Evolutionary conservation across 2,797 vertebrate genomes (phyloP), one percentile per base, ranked within the genome.

Genomic region (Synanceia verrucosa): DNA sequence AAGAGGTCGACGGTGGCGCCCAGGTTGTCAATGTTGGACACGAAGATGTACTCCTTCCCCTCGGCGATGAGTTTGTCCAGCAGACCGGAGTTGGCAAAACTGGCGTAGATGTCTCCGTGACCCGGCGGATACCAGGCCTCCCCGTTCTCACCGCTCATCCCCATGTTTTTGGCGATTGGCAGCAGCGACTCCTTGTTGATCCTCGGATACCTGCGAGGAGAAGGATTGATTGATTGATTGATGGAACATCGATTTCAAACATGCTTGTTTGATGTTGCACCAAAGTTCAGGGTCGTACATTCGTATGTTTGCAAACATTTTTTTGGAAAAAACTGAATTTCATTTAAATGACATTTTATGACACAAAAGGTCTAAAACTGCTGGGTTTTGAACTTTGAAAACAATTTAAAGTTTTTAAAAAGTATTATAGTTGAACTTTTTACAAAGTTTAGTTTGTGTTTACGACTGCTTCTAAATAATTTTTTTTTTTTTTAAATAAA

Each of bases 11-110:
- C 97, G 0, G 97, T 99, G 86, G 97, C 97, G 18, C 97, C 97
- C 92, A 99, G 93, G 88, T 99, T 99, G 89, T 99, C 97, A 73
- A 99, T 99, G 91, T 99, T 99, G 87, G 97, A 99, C 78, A 99
- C 96, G 72, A 99, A 99, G 92, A 99, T 96, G 88, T 98, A 99
- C 74, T 98, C 97, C 86, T 97, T 98, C 36, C 97, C 96, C 70
- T 99, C 94, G 6, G 78, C 87, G 0, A 98, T 91, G 8, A 99
- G 94, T 58, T 89, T 93, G 84, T 98, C 95, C 68, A 99, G 94
- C 88, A 99, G 94, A 16, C 97, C 97, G 0, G 96, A 97, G 91
- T 97, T 97, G 60, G 94, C 91, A 91, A 99, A 98, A 86, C 97
- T 99, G 79, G 95, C 94, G 0, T 99, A 99, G 90, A 97, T 95